A percentile compares a stretch with the other conserved stretches of the same genome.
Evolutionary conservation across 2,888 invertebrate species (phyloP).

Genomic region (Anodontia alba): DNA sequence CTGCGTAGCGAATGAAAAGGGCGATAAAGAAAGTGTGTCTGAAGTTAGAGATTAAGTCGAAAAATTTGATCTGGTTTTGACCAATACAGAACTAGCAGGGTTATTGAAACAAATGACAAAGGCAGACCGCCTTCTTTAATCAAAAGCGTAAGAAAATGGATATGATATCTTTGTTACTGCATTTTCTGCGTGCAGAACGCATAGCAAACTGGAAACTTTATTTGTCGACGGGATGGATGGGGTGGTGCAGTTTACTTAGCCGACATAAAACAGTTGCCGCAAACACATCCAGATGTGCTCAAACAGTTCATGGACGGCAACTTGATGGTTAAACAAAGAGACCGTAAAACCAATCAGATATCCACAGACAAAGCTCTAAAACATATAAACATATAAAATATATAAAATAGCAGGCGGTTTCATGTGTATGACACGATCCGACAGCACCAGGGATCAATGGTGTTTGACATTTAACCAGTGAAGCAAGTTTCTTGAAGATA

Average conservation of each 20-base stretch:
- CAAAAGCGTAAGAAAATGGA: background rate
- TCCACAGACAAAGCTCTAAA: slow-evolving; percentile 29
- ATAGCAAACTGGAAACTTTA: background rate
- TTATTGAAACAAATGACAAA: background rate
- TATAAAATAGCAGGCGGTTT: slow-evolving; percentile 33
- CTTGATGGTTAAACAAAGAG: slow-evolving; percentile 17
- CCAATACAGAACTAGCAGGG: no score
- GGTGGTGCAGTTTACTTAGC: slow-evolving; percentile 48
- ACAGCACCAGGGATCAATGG: slow-evolving; percentile 28
- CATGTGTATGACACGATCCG: slow-evolving; percentile 34
- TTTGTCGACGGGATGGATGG: slow-evolving; percentile 24
- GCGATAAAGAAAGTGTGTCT: background rate
- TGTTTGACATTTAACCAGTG: slow-evolving; percentile 22
- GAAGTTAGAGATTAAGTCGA: background rate
- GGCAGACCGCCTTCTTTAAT: background rate
- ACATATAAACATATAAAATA: slow-evolving; percentile 16
- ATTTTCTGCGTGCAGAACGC: background rate
- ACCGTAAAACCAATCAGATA: slow-evolving; percentile 27
- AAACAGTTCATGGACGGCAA: slow-evolving; percentile 22
- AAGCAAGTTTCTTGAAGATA: no score
- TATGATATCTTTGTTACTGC: background rate
- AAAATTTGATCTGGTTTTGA: background rate
- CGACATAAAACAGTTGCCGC: slow-evolving; percentile 23
- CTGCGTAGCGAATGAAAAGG: background rate
- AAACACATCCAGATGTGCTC: slow-evolving; percentile 19